A percentile compares a stretch with the other conserved stretches of the same genome.
Evolutionary conservation across 2,888 invertebrate species (phyloP).

Genomic region (Eremobia ochroleuca): DNA sequence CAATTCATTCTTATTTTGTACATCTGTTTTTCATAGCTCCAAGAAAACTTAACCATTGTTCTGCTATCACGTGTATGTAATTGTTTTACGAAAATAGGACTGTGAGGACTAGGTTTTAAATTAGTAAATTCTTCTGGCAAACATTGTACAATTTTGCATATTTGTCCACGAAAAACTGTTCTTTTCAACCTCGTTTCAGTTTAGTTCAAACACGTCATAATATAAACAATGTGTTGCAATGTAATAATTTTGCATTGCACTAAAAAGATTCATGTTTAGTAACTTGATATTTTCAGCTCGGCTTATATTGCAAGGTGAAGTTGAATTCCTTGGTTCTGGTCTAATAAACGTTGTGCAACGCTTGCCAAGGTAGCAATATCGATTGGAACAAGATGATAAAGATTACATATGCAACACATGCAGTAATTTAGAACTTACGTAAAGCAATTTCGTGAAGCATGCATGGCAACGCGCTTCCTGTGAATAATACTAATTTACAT

Average conservation of each 20-base stretch:
- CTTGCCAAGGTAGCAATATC: constrained; percentile 57
- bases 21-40: background rate
- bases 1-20: background rate
- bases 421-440: constrained; percentile 39
- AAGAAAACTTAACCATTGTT: background rate
- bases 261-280: constrained; percentile 72
- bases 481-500: constrained; percentile 68
- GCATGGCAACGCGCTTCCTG: constrained; percentile 60
- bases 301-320: constrained; percentile 78
- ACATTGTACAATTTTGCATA: background rate
- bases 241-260: constrained; percentile 56
- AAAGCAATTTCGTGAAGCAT: constrained; percentile 60
- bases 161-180: background rate
- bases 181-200: constrained; percentile 21
- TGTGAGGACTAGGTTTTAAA: background rate
- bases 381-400: constrained; percentile 49
- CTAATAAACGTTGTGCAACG: constrained; percentile 72
- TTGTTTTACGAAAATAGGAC: background rate
- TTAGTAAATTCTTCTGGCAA: background rate
- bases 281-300: constrained; percentile 73
- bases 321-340: constrained; percentile 80
- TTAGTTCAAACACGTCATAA: constrained; percentile 25
- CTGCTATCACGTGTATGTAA: background rate
- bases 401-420: constrained; percentile 43
- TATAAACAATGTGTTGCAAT: constrained; percentile 54